These are phyloP conservation scores for Nansenia antarctica DNA, from an alignment of 2,113 vertebrate genomes.

Conservation along the genomic window DNA sequence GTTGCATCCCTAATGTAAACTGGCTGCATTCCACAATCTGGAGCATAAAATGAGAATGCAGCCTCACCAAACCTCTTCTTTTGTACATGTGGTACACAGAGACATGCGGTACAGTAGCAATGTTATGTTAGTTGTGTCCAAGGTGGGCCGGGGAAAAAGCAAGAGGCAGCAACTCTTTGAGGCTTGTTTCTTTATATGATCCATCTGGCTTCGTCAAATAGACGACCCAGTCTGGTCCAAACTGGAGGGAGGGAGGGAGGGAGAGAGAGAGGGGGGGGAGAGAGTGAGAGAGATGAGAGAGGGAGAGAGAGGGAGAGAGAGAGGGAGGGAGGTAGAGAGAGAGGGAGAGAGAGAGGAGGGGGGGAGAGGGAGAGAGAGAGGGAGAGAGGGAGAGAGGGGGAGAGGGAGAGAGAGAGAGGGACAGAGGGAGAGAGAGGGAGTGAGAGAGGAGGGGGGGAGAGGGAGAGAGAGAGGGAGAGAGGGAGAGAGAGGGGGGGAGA, in stretches of 20 bases:
- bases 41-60: too few species aligned
- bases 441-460: neutral
- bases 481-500: neutral
- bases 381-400: neutral
- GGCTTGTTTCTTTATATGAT: conserved; percentile 77
- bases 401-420: neutral
- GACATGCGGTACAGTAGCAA: too few species aligned
- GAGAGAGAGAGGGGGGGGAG: neutral
- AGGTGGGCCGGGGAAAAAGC: conserved; percentile 79
- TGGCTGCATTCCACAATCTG: too few species aligned
- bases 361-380: conserved; percentile 68
- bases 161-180: conserved; percentile 83
- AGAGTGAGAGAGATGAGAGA: neutral
- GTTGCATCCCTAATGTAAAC: too few species aligned
- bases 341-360: neutral
- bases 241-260: conserved; percentile 68
- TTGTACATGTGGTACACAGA: too few species aligned
- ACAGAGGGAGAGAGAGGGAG: too few species aligned
- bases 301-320: neutral
- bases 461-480: neutral
- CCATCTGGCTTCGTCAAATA: conserved; percentile 87
- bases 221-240: conserved; percentile 83
- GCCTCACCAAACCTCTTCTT: too few species aligned
- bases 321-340: neutral
- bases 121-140: conserved; percentile 51